Evolutionary conservation across 2,888 invertebrate genomes (phyloP).

Genomic region (Allophyes oxyacanthae): DNA sequence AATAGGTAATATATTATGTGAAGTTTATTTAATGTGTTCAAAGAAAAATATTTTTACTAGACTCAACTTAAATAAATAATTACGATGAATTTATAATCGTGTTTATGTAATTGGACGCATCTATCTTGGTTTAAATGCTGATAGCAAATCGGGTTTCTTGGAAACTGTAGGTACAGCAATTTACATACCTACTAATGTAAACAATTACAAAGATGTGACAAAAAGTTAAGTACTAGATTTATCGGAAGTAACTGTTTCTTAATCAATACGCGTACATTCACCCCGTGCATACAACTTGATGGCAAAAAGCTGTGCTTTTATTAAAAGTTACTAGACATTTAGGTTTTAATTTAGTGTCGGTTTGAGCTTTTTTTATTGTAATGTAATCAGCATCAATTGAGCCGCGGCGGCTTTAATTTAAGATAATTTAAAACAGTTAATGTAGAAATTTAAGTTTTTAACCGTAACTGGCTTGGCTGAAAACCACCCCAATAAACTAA

Average conservation of each 20-base stretch:
- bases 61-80: neutral
- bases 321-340: slow-evolving; percentile 3
- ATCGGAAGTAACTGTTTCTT: slow-evolving; percentile 1
- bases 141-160: slow-evolving; percentile 7
- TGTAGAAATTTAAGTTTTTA: too few species aligned
- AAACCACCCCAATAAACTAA: too few species aligned
- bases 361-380: too few species aligned
- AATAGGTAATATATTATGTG: neutral
- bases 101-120: slow-evolving; percentile 5
- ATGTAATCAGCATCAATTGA: too few species aligned
- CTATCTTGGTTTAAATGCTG: slow-evolving; percentile 4
- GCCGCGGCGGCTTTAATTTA: too few species aligned
- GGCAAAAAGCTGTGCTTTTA: slow-evolving; percentile 5
- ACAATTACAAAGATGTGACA: neutral
- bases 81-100: neutral
- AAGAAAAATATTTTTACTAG: neutral
- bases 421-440: too few species aligned
- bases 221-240: slow-evolving; percentile 5
- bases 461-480: too few species aligned
- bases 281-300: neutral
- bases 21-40: neutral
- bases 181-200: slow-evolving; percentile 4
- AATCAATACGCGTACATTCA: slow-evolving; percentile 11
- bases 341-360: neutral
- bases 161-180: slow-evolving; percentile 9